phyloP scores from a whole-genome alignment of 1,140 invertebrate species.

The Archivesica marissinica region DNA sequence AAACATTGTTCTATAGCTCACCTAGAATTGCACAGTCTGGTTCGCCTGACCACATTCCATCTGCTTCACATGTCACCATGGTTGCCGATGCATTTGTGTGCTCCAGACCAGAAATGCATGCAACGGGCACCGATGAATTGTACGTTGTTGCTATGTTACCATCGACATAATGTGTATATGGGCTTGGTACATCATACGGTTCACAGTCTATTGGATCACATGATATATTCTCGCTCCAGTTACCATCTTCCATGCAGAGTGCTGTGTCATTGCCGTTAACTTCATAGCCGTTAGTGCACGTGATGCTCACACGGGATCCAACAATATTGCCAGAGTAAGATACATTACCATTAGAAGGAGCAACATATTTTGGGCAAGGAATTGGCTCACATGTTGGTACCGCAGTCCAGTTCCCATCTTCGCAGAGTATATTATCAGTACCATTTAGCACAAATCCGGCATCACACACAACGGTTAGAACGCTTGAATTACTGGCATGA shows the following conservation, averaged over 20 bases:
- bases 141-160: neutral
- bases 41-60: neutral
- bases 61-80: neutral
- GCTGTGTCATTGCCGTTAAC: neutral
- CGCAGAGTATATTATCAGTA: neutral
- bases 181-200: neutral
- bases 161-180: neutral
- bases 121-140: neutral
- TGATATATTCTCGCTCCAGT: neutral
- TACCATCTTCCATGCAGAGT: neutral
- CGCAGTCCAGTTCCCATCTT: neutral
- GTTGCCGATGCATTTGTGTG: neutral
- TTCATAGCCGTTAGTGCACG: neutral
- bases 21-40: neutral
- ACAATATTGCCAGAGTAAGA: too few species aligned
- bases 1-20: neutral
- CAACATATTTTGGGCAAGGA: too few species aligned
- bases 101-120: neutral
- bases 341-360: too few species aligned
- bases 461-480: neutral
- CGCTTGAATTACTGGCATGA: neutral
- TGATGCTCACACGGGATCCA: too few species aligned
- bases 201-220: neutral
- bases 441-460: neutral
- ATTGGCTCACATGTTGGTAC: slow-evolving; percentile 9